Percentiles rank a stretch among this genome's conserved stretches.
phyloP scores from a whole-genome alignment of 2,113 vertebrate species.

The human (Homo sapiens) region DNA sequence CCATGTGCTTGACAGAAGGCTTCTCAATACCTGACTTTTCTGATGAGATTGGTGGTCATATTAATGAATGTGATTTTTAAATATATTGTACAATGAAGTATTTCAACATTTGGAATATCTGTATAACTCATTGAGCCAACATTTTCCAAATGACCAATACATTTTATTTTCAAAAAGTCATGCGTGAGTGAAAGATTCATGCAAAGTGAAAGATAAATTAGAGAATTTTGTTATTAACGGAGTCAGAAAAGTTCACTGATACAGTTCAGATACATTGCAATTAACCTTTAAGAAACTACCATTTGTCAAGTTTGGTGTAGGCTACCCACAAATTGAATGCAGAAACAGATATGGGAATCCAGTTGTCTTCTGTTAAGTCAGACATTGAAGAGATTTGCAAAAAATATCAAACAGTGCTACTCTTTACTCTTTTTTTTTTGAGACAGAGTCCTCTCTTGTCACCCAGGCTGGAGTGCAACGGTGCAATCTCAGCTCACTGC shows the following conservation, averaged over 20 bases:
- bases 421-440: not conserved
- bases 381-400: constrained; percentile 33
- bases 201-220: not conserved
- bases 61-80: constrained; percentile 5
- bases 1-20: not conserved
- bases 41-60: not conserved
- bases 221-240: not conserved
- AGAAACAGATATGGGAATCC: not conserved
- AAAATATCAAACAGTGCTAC: not conserved
- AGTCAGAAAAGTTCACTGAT: not conserved
- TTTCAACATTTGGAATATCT: not conserved
- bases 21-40: not conserved
- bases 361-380: not conserved
- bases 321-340: not conserved
- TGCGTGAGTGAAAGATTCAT: not conserved
- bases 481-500: too few relatives aligned
- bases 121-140: not conserved
- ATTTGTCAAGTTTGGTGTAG: not conserved
- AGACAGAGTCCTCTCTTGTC: not conserved
- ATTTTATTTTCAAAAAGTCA: not conserved
- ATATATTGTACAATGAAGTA: not conserved
- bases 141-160: not conserved
- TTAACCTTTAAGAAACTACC: not conserved
- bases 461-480: too few relatives aligned
- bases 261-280: not conserved